Evolutionary conservation across 1,140 invertebrate genomes (phyloP), one percentile per base, ranked within the genome.

Genomic region (Papilio polyxenes): DNA sequence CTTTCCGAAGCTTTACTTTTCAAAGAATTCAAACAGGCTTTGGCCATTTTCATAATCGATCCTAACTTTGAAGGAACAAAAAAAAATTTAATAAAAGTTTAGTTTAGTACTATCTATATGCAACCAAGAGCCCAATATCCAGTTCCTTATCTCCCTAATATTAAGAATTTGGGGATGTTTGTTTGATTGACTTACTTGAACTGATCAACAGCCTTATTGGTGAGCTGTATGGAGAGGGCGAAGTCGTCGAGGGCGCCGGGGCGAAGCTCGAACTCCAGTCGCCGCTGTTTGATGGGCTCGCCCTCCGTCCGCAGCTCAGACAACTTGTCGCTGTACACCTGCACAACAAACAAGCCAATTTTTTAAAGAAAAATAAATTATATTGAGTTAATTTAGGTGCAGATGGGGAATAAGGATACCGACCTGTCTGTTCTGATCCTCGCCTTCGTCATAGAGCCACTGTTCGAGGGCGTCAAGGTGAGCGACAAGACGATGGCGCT

Each of bases 371-470:
- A 31, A 31, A 31, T 31, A 31, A 31, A 31, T 2, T 31, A 31
- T 31, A 31, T 31, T 31, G 23, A 31, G 23, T 31, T 31, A 31
- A 31, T 31, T 31, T 44, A 7, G 3, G 3, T 44, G 40, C 40
- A 2, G 40, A 44, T 6, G 53, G 53, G 15, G 13, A 17, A 17
- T 53, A 53, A 15, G 10, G 51, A 11, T 31, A 31, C 20, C 82
- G 80, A 98, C 96, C 88, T 98, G 97, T 95, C 98, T 97, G 74
- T 97, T 96, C 89, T 98, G 98, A 88, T 99, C 98, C 92, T 99
- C 98, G 0, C 99, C 99, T 69, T 96, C 95, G 83, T 98, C 98
- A 90, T 99, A 99, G 0, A 99, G 94, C 99, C 99, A 99, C 89
- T 97, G 97, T 95, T 99, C 99, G 84, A 98, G 97, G 37, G 97